phyloP scores from a whole-genome alignment of 1,140 invertebrate genomes.

The Ctenoplectra terminalis region DNA sequence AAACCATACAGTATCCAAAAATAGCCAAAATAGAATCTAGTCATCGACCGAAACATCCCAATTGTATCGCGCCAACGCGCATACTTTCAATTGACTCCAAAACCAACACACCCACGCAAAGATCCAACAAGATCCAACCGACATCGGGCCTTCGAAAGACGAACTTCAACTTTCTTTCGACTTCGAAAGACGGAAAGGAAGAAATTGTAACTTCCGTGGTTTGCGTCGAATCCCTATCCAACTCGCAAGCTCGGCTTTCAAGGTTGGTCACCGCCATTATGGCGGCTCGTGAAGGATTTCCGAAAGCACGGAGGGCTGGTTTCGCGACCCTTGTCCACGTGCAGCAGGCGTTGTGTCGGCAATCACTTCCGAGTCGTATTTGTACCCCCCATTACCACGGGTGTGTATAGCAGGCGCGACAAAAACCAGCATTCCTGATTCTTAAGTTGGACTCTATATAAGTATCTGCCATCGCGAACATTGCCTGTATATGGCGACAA shows the following conservation, averaged over 20 bases:
- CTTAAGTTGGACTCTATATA: constrained; percentile 80
- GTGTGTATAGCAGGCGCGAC: constrained; percentile 78
- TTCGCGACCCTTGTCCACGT: constrained; percentile 27
- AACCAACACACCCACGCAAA: neutral
- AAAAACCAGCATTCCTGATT: constrained; percentile 80
- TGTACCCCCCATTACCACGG: constrained; percentile 70
- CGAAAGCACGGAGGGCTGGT: constrained; percentile 47
- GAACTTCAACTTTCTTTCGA: neutral
- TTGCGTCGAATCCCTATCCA: neutral
- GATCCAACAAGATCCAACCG: neutral
- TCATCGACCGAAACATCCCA: neutral
- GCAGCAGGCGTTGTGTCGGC: constrained; percentile 32
- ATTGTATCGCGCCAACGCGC: neutral
- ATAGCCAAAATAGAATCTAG: neutral
- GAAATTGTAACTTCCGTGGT: neutral
- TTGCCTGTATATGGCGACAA: constrained; percentile 81
- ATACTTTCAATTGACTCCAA: neutral
- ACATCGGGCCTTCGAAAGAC: neutral
- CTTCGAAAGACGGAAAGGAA: neutral
- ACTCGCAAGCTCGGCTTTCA: neutral
- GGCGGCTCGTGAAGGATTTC: constrained; percentile 38
- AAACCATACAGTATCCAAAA: neutral
- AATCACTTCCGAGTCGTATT: constrained; percentile 67
- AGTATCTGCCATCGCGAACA: constrained; percentile 79
- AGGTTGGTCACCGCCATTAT: neutral